These are phyloP conservation scores for Littorina saxatilis DNA, from an alignment of 1,140 invertebrate genomes.

Conservation along the genomic window DNA sequence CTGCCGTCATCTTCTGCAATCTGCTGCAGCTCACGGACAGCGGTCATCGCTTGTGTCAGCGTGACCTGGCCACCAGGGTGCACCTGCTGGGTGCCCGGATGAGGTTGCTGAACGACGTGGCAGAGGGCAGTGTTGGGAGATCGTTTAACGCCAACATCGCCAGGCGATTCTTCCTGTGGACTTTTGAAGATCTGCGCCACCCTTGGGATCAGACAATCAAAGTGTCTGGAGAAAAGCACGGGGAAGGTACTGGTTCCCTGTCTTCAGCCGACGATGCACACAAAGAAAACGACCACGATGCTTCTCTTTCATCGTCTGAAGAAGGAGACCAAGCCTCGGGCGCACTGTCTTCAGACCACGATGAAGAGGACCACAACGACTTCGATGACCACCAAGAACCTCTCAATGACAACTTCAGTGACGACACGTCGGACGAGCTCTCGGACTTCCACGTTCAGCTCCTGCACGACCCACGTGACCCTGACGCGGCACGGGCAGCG, in stretches of 20 bases:
- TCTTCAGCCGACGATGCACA: too few species aligned
- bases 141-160: background rate
- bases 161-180: background rate
- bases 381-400: too few species aligned
- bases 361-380: too few species aligned
- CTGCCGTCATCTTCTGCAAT: background rate
- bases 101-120: background rate
- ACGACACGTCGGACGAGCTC: too few species aligned
- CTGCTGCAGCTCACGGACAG: background rate
- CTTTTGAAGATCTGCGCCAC: background rate
- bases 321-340: background rate
- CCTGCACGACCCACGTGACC: background rate
- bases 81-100: background rate
- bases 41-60: background rate
- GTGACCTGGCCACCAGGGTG: background rate
- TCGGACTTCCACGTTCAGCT: background rate
- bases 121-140: background rate
- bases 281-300: background rate
- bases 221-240: too few species aligned
- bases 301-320: background rate
- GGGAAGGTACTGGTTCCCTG: too few species aligned
- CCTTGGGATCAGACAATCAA: background rate
- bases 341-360: too few species aligned
- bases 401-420: too few species aligned
- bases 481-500: background rate